phyloP scores from a whole-genome alignment of 2,797 vertebrate species.

The Pelobates cultripes region DNA sequence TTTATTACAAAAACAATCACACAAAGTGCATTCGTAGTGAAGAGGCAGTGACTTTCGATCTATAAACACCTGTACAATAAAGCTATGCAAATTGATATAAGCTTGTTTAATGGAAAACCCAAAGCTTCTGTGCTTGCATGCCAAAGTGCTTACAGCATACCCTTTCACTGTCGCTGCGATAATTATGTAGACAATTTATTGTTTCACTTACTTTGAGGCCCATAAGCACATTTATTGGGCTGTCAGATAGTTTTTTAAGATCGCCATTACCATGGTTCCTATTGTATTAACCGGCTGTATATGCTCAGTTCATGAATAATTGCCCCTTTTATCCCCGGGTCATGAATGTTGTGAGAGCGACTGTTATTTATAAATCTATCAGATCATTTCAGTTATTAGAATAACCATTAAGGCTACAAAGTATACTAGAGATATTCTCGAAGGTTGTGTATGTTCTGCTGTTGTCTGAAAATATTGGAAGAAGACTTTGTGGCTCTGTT shows the following conservation, averaged over 20 bases:
- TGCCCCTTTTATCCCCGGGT: slow-evolving; percentile 15
- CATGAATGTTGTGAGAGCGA: not conserved
- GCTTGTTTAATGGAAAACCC: not conserved
- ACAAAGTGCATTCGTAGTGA: not conserved
- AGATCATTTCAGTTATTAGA: slow-evolving; percentile 12
- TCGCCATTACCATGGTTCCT: slow-evolving; percentile 30
- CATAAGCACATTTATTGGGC: slow-evolving; percentile 17
- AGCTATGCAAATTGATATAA: not conserved
- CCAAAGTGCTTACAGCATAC: not conserved
- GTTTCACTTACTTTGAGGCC: slow-evolving; percentile 1
- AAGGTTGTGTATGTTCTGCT: not conserved
- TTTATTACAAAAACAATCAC: not conserved
- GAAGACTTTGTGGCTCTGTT: slow-evolving; percentile 13
- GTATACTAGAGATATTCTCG: slow-evolving; percentile 5
- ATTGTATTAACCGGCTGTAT: slow-evolving; percentile 25
- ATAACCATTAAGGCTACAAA: slow-evolving; percentile 9
- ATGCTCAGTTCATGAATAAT: slow-evolving; percentile 32
- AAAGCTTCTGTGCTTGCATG: not conserved
- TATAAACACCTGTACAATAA: not conserved
- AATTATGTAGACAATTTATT: slow-evolving; percentile 24
- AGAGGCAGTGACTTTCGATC: not conserved
- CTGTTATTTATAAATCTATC: not conserved
- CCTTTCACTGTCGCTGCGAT: not conserved
- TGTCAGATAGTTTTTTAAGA: slow-evolving; percentile 11
- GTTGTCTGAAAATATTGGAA: not conserved